A percentile compares a stretch with the other conserved stretches of the same genome.
phyloP scores from a whole-genome alignment of 1,140 invertebrate species.

The Dendroctonus ponderosae region DNA sequence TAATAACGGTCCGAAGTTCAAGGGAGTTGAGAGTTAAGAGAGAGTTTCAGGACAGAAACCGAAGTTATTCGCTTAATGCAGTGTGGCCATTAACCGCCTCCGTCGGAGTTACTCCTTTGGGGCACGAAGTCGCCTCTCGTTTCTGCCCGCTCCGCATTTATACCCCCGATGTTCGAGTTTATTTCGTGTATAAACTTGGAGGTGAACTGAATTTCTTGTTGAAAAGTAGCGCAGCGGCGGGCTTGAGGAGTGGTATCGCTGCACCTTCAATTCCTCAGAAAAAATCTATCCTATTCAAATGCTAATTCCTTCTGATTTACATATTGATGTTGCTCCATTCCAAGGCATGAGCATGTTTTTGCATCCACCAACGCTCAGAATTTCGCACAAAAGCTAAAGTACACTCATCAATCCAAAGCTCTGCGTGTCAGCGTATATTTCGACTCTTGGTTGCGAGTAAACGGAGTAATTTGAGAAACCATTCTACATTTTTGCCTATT shows the following conservation, averaged over 20 bases:
- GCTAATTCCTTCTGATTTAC: too few relatives aligned
- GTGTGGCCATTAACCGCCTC: constrained; percentile 23
- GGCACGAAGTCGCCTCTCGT: constrained; percentile 12
- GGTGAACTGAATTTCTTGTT: constrained; percentile 8
- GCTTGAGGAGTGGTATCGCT: neutral
- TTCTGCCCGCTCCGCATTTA: constrained; percentile 11
- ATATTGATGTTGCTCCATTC: too few relatives aligned
- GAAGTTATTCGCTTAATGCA: constrained; percentile 23
- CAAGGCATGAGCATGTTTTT: too few relatives aligned
- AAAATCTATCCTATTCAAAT: too few relatives aligned
- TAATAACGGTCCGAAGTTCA: constrained; percentile 19
- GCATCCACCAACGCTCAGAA: too few relatives aligned
- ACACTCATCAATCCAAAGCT: too few relatives aligned
- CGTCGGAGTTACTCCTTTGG: constrained; percentile 20
- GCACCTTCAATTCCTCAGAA: too few relatives aligned
- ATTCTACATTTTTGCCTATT: too few relatives aligned
- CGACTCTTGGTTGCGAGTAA: too few relatives aligned
- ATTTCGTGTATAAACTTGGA: constrained; percentile 13
- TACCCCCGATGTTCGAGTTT: constrained; percentile 2
- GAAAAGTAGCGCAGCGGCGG: neutral
- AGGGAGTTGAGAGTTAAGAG: constrained; percentile 11
- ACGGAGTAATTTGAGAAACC: too few relatives aligned
- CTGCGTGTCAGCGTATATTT: too few relatives aligned
- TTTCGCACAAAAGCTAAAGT: too few relatives aligned
- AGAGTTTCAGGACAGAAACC: constrained; percentile 11